Base-by-base conservation (phyloP, 2,888 invertebrate species). In the Aethes cnicana region DNA sequence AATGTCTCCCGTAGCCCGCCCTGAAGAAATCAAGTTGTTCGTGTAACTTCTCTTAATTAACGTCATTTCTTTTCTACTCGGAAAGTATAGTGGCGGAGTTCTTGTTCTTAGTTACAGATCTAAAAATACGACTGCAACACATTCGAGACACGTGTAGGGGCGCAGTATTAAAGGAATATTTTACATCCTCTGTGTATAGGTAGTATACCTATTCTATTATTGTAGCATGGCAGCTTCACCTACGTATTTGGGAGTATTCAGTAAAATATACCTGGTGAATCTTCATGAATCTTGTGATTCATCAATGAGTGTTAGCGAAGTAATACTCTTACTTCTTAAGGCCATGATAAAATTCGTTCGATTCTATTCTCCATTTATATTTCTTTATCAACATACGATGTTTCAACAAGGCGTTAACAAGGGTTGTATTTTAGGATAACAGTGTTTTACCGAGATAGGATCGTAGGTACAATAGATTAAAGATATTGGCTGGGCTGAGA, bases 401-500 rank as follows among this genome's bases (percentile, higher is more conserved):
- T 53, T 28, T 41, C 41, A 33, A 42, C 23, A 46, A 20, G 18
- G 18, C 44, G 39, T 32, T 39, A 46, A 44, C 50, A 44, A 49
- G 41, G 39, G 39, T 50, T 32, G 32, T 42, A 56, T 47, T 47
- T 37, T 23, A 41, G 56, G 47, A 47, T 42, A 57, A 61, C 58
- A 59, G 30, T 18, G 47, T 64, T 58, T 64, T 56, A 35, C 54
- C 36, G 54, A 66, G 62, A 63, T 64, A 44, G 54, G 63, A 63
- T 64, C 65, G 55, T 53, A 64, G 53, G 60, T 62, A 78, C 72
- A 73, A 75, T 70, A 74, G 78, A 75, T 80, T 75, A 68, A 75
- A 83, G 81, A 76, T 78, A 83, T 81, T 72, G 79, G 73, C 55
- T 69, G 72, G 72, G 70, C 66, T 64, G 68, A 70, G 71, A 69